Percentiles rank a stretch among this genome's conserved stretches.
phyloP scores from a whole-genome alignment of 2,888 invertebrate species.

The Diadromus collaris region DNA sequence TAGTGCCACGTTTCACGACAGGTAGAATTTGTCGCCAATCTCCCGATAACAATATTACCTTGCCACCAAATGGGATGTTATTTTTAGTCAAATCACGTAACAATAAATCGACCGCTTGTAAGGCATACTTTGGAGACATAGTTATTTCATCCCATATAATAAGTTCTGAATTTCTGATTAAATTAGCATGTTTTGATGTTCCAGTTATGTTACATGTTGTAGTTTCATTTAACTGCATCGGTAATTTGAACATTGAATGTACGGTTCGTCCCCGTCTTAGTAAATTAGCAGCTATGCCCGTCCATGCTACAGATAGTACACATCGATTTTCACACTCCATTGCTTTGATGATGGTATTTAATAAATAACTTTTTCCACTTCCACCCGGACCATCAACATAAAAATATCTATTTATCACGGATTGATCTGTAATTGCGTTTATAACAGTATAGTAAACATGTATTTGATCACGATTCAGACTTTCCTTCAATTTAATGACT shows the following conservation, averaged over 20 bases:
- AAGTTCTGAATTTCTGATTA: conserved; percentile 38
- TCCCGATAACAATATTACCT: conserved; percentile 13
- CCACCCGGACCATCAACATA: conserved; percentile 19
- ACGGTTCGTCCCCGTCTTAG: conserved; percentile 12
- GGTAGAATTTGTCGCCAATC: conserved; percentile 43
- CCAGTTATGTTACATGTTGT: conserved; percentile 40
- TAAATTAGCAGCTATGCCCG: conserved; percentile 17
- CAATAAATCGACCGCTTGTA: conserved; percentile 36
- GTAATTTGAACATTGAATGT: too few species aligned
- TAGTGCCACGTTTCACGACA: conserved; percentile 29
- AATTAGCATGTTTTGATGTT: conserved; percentile 26
- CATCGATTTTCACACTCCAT: conserved; percentile 4
- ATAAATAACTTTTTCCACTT: conserved; percentile 46
- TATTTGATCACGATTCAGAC: conserved; percentile 8
- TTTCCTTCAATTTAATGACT: conserved; percentile 9
- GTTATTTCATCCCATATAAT: conserved; percentile 58
- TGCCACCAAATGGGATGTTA: conserved; percentile 30
- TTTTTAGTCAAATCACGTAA: conserved; percentile 16
- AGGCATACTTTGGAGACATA: conserved; percentile 52
- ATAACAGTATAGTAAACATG: conserved; percentile 28
- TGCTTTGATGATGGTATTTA: conserved; percentile 5
- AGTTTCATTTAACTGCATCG: conserved; percentile 9
- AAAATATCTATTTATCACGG: not conserved
- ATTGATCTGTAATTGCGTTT: not conserved
- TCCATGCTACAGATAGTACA: conserved; percentile 6